Evolutionary conservation across 1,140 invertebrate species (phyloP), one percentile per base, ranked within the genome.

Genomic region (Dendrolimus kikuchii): DNA sequence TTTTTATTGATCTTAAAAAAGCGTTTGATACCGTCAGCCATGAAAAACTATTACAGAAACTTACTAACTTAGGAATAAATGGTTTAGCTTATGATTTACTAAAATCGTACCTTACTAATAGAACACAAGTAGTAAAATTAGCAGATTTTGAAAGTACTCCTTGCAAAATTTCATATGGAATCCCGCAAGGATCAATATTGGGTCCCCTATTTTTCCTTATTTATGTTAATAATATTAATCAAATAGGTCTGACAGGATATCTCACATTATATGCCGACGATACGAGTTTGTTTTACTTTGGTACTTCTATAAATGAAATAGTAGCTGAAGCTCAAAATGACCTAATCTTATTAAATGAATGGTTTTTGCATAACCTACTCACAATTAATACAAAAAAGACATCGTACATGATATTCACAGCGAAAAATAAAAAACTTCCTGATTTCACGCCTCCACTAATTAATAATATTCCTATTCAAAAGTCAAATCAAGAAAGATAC

Each of bases 291-390:
- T 49, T 49, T 49, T 49, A 49, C n/a, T 49, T 49, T 37, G 47
- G 37, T 40, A 6, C 7, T 7, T 49, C 47, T 37, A 49, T 49
- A 6, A 38, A 49, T 37, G 38, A 49, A 2, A 39, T 49, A n/a
- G 4, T 49, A 38, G 4, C 38, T 8, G 7, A 39, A n/a, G 47
- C 47, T 8, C 47, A 49, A 40, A 49, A 40, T 5, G 47, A 49
- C 38, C 38, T 49, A 9, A 49, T 8, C 9, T 1, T 40, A 8
- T 7, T 49, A 5, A 39, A 46, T 40, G 39, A 40, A 43, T 60
- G 57, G 51, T 56, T 55, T 45, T 46, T 55, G 23, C 42, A 48
- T 6, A 66, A 66, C 48, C 42, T 62, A 38, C 10, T 66, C 44
- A 62, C 57, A 23, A 51, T 62, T 40, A 62, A 58, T 48, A 48